Evolutionary conservation across 2,888 invertebrate species (phyloP).

Genomic region (Chydorus sphaericus): DNA sequence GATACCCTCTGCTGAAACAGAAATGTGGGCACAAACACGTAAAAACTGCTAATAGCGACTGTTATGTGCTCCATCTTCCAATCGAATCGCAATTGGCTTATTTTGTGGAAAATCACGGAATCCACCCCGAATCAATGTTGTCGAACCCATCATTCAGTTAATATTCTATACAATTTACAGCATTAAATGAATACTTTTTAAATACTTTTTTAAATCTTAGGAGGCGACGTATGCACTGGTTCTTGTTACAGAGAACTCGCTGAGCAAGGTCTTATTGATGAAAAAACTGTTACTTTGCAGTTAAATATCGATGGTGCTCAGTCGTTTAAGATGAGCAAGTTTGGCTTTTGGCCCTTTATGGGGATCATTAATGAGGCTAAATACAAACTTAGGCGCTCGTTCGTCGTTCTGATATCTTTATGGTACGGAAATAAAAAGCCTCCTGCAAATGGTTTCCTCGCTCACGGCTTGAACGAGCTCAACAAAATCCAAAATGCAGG

Average conservation of each 20-base stretch:
- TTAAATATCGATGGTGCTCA: neutral
- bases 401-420: neutral
- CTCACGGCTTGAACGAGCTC: neutral
- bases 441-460: neutral
- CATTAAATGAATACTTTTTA: neutral
- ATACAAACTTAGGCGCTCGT: neutral
- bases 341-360: constrained; percentile 7
- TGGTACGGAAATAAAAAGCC: constrained; percentile 9
- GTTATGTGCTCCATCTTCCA: neutral
- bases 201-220: neutral
- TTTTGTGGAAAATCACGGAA: neutral
- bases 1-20: neutral
- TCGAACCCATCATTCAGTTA: too few relatives aligned
- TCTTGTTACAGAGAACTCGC: neutral
- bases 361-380: neutral
- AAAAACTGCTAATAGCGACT: neutral
- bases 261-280: neutral
- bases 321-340: neutral
- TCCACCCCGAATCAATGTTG: too few relatives aligned
- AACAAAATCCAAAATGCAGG: neutral
- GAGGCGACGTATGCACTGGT: neutral
- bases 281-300: neutral
- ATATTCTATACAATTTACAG: too few relatives aligned
- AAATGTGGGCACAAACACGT: neutral
- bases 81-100: neutral